Evolutionary conservation across 2,797 vertebrate genomes (phyloP).

Genomic region (Erpetoichthys calabaricus): DNA sequence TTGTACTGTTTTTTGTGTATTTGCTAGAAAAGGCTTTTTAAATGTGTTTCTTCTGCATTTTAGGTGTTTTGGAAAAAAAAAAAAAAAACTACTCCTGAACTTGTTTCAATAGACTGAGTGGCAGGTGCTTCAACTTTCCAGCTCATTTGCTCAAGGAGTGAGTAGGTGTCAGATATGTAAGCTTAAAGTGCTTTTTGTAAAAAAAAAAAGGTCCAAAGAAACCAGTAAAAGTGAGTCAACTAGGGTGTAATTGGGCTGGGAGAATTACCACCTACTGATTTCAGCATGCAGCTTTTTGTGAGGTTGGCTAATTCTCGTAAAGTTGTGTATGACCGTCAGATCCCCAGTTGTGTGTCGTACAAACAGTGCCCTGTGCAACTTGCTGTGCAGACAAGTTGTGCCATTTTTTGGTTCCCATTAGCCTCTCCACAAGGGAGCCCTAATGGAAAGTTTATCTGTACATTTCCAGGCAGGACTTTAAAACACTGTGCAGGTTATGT

Average conservation of each 20-base stretch:
- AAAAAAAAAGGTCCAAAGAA: neutral
- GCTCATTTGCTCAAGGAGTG: no score
- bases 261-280: conserved; percentile 23
- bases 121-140: no score
- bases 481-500: neutral
- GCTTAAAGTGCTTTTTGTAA: neutral
- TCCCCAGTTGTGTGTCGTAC: conserved; percentile 26
- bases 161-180: neutral
- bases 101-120: no score
- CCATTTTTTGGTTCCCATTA: neutral
- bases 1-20: no score
- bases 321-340: conserved; percentile 27
- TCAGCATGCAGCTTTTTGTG: neutral
- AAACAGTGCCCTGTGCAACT: conserved; percentile 3
- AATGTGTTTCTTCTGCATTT: no score
- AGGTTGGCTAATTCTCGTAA: neutral
- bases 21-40: no score
- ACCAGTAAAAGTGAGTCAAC: neutral
- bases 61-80: no score
- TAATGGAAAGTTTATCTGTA: neutral
- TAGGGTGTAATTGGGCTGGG: conserved; percentile 26
- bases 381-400: neutral
- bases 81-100: no score
- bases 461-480: neutral
- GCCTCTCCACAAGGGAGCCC: conserved; percentile 1